Evolutionary conservation across 2,113 vertebrate genomes (phyloP), one percentile per base, ranked within the genome.

Genomic region (Zeus faber): DNA sequence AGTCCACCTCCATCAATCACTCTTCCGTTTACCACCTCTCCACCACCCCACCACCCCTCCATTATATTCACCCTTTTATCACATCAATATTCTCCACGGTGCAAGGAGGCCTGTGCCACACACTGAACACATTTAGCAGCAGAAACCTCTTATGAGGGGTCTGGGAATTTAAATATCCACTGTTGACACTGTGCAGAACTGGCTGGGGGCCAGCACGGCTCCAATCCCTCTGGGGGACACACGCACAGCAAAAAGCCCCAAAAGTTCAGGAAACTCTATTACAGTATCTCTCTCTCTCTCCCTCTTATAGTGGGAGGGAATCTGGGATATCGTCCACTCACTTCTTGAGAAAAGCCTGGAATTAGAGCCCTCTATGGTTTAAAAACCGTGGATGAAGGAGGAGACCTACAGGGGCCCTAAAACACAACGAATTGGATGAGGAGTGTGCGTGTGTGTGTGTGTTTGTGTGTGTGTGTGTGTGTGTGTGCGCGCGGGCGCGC

Each of bases 141-240:
- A 91, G 89, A n/a, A n/a, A 90, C 89, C 90, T 91, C 92, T 94
- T 95, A 95, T 93, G 95, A 91, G 92, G 85, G 92, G 90, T 95
- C 91, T 94, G 93, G 93, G 94, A 94, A 94, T 97, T 97, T 92
- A 94, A 93, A 96, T 96, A 94, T 95, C 95, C 93, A 92, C 89
- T 93, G 92, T 92, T 95, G 95, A 97, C 92, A 93, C 92, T 95
- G 91, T 91, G 90, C 91, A 94, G 93, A 90, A 79, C 85, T 95
- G 95, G 93, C 91, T 0, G 50, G 20, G 67, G 87, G 91, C 94
- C 94, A 95, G 85, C 73, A 67, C 48, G 74, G 66, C 35, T 67
- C 65, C 43, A 4, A 49, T 83, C 82, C n/a, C 92, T 89, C 89
- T 49, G 18, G 89, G 89, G 90, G 85, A 83, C 80, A n/a, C n/a